A percentile compares a stretch with the other conserved stretches of the same genome.
Conservation (phyloP, 2,888 invertebrate genomes). For the Tinea pellionella region DNA sequence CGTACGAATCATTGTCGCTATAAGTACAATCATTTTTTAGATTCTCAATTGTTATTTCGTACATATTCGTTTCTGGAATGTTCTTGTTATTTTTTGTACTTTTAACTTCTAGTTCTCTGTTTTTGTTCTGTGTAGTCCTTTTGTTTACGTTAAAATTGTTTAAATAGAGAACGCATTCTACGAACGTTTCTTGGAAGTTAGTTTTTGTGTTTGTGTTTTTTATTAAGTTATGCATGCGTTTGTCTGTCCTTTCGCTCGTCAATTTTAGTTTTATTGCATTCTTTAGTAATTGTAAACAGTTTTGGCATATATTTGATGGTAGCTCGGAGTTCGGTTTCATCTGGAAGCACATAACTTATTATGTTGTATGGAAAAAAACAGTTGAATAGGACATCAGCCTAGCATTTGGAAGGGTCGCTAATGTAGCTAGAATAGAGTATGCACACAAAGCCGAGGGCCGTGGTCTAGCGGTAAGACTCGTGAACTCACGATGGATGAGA, state of each 20-base stretch:
- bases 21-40: not conserved
- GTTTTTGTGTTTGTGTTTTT: not conserved
- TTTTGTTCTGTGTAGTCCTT: not conserved
- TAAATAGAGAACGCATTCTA: not conserved
- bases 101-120: too few relatives aligned
- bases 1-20: not conserved
- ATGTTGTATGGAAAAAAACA: too few relatives aligned
- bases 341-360: not conserved
- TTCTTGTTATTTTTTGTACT: too few relatives aligned
- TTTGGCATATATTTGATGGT: constrained; percentile 40
- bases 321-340: constrained; percentile 34
- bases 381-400: too few relatives aligned
- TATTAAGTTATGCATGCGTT: constrained; percentile 23
- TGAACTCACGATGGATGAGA: too few relatives aligned
- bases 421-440: too few relatives aligned
- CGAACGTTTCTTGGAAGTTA: not conserved
- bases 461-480: too few relatives aligned
- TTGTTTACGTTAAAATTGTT: not conserved
- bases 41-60: not conserved
- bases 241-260: constrained; percentile 40
- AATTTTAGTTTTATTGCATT: constrained; percentile 45
- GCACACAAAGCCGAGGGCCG: too few relatives aligned
- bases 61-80: not conserved
- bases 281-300: constrained; percentile 39
- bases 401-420: too few relatives aligned